A percentile compares a stretch with the other conserved stretches of the same genome.
phyloP scores from a whole-genome alignment of 2,797 vertebrate genomes.

The Diplodus puntazzo region DNA sequence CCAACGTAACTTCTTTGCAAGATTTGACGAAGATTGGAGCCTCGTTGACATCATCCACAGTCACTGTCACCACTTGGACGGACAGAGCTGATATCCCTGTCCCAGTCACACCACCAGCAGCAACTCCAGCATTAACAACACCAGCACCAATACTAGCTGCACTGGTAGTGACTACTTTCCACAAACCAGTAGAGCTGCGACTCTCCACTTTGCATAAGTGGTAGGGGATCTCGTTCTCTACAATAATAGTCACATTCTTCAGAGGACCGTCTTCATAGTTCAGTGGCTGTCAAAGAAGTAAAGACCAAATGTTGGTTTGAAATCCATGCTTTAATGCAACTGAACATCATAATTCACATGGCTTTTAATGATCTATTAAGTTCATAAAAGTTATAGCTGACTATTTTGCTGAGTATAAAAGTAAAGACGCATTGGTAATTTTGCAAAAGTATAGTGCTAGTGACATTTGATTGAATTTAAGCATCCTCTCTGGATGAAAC shows the following conservation, averaged over 20 bases:
- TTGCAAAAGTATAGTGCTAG: too few species aligned
- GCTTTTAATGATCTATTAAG: not conserved
- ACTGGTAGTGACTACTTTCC: constrained; percentile 45
- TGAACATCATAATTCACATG: not conserved
- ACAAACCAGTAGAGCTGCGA: constrained; percentile 1
- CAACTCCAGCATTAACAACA: too few species aligned
- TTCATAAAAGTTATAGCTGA: not conserved
- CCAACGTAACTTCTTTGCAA: not conserved
- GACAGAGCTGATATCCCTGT: fast-evolving
- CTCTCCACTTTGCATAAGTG: constrained; percentile 62
- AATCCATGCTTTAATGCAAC: not conserved
- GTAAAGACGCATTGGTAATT: too few species aligned
- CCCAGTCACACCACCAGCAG: fast-evolving
- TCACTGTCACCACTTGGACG: constrained; percentile 37
- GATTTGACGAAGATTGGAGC: constrained; percentile 57
- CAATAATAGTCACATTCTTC: constrained; percentile 63
- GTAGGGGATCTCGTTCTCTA: constrained; percentile 69
- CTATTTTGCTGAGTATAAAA: too few species aligned
- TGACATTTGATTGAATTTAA: too few species aligned
- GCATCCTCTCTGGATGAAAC: too few species aligned
- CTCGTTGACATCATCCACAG: constrained; percentile 77
- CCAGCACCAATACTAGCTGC: not conserved
- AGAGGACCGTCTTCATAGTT: constrained; percentile 56
- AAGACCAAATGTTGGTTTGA: not conserved
- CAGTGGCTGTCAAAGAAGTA: constrained; percentile 57